Base-by-base conservation (phyloP, 2,113 vertebrate genomes). In the Passer montanus region DNA sequence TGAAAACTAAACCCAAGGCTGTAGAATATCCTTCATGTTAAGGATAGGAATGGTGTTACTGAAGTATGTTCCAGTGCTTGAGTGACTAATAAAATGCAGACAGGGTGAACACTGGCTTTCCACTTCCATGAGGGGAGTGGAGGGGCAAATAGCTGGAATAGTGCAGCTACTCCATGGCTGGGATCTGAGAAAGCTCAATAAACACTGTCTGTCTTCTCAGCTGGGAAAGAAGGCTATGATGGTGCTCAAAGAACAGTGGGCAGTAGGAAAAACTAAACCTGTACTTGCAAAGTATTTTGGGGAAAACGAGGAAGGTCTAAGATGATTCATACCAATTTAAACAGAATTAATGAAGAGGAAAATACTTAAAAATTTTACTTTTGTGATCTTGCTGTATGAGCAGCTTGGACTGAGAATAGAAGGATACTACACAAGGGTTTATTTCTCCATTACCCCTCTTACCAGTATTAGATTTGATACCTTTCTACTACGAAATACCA, bases 1-100 rank as follows among this genome's bases (percentile, higher is more conserved):
- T 67, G 94, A 87, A 95, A 96, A 74, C 73, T 94, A 64, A 95
- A 96, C 74, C 84, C 89, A 84, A 86, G 95, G 91, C 96, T 95
- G 84, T 77, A 41, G 78, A 95, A 87, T 69, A 94, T 50, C 68
- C 86, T 93, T 97, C 90, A 56, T 50, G 70, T 76, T 83, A 73
- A 79, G 76, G 76, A 43, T 2, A 81, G 86, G 88, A 93, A 63
- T 81, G 73, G 79, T 17, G 60, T 94, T 91, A 56, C 87, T 84
- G 59, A 93, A 89, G 68, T 86, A 95, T 92, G 94, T 95, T 96
- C 89, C 89, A 89, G 76, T 81, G 76, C 90, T 77, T 76, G 83
- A 87, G 88, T 60, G 85, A 66, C 46, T 91, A 60, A 87, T 70
- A 72, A 95, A 89, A 91, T 9, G 46, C 41, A 88, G 82, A 44